Conservation (phyloP, 37 sponge, comb jelly and placozoan genomes). For the Hexactinellida sp. region DNA sequence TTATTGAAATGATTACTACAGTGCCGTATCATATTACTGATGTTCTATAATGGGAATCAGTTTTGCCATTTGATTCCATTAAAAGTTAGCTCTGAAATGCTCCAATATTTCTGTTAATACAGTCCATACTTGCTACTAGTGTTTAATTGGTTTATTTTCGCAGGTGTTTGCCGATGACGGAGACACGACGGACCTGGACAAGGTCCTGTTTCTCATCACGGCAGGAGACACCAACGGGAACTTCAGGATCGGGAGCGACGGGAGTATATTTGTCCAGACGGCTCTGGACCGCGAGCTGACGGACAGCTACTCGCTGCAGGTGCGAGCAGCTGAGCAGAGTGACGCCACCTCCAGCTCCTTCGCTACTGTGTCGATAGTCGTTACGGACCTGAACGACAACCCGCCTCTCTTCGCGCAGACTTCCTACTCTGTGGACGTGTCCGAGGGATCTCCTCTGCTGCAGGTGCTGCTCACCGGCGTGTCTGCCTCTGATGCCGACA, state of each 20-base stretch:
- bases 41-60: neutral
- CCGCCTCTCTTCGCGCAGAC: slow-evolving; percentile 24
- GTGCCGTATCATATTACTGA: no score
- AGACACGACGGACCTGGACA: neutral
- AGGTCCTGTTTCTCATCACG: neutral
- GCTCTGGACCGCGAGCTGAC: slow-evolving; percentile 34
- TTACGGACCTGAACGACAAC: slow-evolving; percentile 61
- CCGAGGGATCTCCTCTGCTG: slow-evolving; percentile 25
- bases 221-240: neutral
- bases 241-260: neutral
- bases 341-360: neutral
- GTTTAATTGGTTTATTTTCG: no score
- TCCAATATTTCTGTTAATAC: no score
- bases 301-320: slow-evolving; percentile 27
- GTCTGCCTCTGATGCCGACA: slow-evolving; percentile 26
- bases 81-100: no score
- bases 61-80: neutral
- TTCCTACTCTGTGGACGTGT: slow-evolving; percentile 11
- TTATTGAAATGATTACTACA: no score
- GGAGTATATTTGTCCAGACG: neutral
- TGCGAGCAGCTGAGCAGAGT: slow-evolving; percentile 21
- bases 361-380: slow-evolving; percentile 23
- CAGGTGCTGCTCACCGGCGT: neutral
- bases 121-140: no score
- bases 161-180: neutral